These are phyloP conservation scores for Oncorhynchus clarkii DNA, from an alignment of 2,113 vertebrate genomes.

Conservation along the genomic window DNA sequence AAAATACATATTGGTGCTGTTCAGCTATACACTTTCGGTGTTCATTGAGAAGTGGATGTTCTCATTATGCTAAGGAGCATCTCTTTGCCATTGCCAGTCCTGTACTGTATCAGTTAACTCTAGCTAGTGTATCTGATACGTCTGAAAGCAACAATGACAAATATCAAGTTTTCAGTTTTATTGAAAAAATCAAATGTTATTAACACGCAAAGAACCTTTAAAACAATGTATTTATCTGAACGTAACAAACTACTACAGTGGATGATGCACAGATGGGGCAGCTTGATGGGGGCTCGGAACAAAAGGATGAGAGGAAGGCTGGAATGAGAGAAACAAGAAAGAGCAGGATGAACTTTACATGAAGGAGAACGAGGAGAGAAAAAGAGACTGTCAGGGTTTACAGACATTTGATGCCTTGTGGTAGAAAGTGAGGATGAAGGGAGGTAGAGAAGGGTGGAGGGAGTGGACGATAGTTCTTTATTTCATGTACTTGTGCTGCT, in stretches of 20 bases:
- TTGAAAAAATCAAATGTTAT: neutral
- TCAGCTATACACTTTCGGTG: no score
- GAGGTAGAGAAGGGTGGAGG: neutral
- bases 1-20: no score
- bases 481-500: slow-evolving; percentile 98
- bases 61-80: no score
- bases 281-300: neutral
- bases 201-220: neutral
- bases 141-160: neutral
- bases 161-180: neutral
- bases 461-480: slow-evolving; percentile 46
- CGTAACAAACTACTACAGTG: neutral
- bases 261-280: neutral
- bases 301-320: neutral
- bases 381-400: neutral
- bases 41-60: no score
- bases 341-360: neutral
- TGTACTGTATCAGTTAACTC: no score
- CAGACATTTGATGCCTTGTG: neutral
- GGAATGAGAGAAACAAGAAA: neutral
- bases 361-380: neutral
- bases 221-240: neutral
- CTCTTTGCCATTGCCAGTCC: no score
- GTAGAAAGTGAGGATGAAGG: neutral
- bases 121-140: no score